Conservation (phyloP, 2,888 invertebrate species). For the Nephrotoma flavescens region DNA sequence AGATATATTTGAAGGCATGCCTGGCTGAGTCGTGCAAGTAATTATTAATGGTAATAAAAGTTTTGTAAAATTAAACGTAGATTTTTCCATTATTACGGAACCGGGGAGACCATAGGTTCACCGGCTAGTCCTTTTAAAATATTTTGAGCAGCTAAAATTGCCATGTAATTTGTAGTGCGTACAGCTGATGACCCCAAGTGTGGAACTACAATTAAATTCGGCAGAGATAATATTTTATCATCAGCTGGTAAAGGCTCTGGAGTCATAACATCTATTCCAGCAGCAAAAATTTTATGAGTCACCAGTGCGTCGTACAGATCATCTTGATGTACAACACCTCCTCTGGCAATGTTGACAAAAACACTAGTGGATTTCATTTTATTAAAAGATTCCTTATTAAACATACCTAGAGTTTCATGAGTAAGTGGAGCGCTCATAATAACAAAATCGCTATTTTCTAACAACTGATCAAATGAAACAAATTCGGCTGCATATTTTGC, state of each 20-base stretch:
- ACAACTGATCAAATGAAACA: constrained; percentile 42
- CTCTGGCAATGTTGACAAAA: constrained; percentile 50
- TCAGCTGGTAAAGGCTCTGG: constrained; percentile 79
- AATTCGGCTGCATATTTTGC: constrained; percentile 39
- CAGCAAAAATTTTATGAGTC: constrained; percentile 60
- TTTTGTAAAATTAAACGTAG: background rate
- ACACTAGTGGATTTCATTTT: constrained; percentile 54
- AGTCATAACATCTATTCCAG: constrained; percentile 81
- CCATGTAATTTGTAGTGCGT: constrained; percentile 65
- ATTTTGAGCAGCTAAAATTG: constrained; percentile 62
- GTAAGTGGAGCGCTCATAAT: constrained; percentile 45
- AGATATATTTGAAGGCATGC: background rate
- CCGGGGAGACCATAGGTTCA: constrained; percentile 49
- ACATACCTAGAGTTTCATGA: constrained; percentile 42
- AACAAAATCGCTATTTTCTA: constrained; percentile 49
- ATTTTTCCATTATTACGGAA: constrained; percentile 20
- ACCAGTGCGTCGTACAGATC: constrained; percentile 66
- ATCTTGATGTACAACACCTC: constrained; percentile 64
- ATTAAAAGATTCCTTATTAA: constrained; percentile 41
- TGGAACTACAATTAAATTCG: constrained; percentile 70
- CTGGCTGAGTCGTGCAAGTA: background rate
- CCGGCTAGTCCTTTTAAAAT: constrained; percentile 59
- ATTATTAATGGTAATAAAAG: background rate
- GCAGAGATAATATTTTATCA: constrained; percentile 60
- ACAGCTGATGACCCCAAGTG: constrained; percentile 78